phyloP scores from a whole-genome alignment of 2,113 vertebrate species.

The Struthio camelus region DNA sequence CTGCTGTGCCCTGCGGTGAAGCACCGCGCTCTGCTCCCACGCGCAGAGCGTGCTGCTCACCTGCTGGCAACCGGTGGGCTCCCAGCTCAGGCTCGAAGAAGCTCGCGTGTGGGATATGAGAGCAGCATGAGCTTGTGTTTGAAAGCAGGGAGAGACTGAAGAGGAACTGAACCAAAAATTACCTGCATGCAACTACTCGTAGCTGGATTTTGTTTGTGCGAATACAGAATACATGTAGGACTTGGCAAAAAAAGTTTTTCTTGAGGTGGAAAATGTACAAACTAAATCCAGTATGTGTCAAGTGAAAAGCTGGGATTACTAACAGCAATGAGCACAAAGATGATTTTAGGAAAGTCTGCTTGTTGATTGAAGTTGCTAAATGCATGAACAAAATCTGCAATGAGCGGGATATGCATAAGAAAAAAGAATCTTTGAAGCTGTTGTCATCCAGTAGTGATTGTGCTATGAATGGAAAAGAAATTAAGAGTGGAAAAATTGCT shows the following conservation, averaged over 20 bases:
- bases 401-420: not conserved
- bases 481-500: not conserved
- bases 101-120: too few relatives aligned
- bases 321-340: not conserved
- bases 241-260: not conserved
- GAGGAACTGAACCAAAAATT: not conserved
- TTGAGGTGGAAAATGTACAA: not conserved
- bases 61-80: too few relatives aligned
- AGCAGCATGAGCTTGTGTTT: too few relatives aligned
- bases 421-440: not conserved
- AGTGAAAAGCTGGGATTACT: not conserved
- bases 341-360: not conserved
- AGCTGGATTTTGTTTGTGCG: not conserved
- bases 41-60: too few relatives aligned
- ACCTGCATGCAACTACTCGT: not conserved
- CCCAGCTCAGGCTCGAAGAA: too few relatives aligned
- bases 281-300: not conserved
- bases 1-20: too few relatives aligned
- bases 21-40: too few relatives aligned
- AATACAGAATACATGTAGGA: not conserved
- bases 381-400: not conserved
- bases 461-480: not conserved
- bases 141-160: not conserved
- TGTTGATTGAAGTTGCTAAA: not conserved
- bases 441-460: not conserved